Percentiles rank a stretch among this genome's conserved stretches.
These are phyloP conservation scores for Lordiphosa stackelbergi DNA, from an alignment of 1,140 invertebrate genomes.

Conservation along the genomic window DNA sequence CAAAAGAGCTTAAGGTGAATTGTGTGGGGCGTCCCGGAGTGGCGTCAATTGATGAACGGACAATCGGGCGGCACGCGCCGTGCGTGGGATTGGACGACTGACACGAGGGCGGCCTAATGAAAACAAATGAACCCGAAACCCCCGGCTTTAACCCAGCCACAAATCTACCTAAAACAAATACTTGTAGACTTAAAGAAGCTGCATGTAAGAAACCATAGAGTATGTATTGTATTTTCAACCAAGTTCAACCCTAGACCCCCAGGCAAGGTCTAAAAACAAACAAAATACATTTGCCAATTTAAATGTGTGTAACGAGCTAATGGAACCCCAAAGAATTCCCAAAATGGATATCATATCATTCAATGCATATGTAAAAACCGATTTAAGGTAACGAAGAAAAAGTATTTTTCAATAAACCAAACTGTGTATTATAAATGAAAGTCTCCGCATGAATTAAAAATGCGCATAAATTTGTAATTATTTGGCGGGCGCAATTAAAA, in stretches of 20 bases:
- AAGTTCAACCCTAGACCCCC: slow-evolving; percentile 57
- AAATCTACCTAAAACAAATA: slow-evolving; percentile 9
- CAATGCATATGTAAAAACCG: slow-evolving; percentile 61
- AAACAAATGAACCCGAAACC: slow-evolving; percentile 11
- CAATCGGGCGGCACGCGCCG: slow-evolving; percentile 19
- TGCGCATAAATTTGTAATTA: slow-evolving; percentile 21
- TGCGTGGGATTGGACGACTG: slow-evolving; percentile 34
- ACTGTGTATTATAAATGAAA: slow-evolving; percentile 42
- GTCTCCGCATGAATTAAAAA: slow-evolving; percentile 42
- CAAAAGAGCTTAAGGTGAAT: slow-evolving; percentile 13
- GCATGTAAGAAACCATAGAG: slow-evolving; percentile 1
- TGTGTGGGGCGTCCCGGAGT: slow-evolving; percentile 15
- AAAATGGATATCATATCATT: slow-evolving; percentile 63
- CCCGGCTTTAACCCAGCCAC: slow-evolving; percentile 14
- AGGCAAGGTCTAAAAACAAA: slow-evolving; percentile 46
- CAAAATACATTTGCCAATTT: slow-evolving; percentile 25
- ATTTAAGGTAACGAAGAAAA: slow-evolving; percentile 40
- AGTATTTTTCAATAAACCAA: slow-evolving; percentile 71
- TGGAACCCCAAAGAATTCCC: slow-evolving; percentile 33
- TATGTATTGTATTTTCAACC: slow-evolving; percentile 47
- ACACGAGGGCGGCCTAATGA: slow-evolving; percentile 24
- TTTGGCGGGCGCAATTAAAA: slow-evolving; percentile 16
- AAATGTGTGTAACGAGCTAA: slow-evolving; percentile 46
- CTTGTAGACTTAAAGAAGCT: slow-evolving; percentile 19
- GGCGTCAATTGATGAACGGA: slow-evolving; percentile 44